Conservation (phyloP, 2,888 invertebrate species). For the Gerris lacustris region DNA sequence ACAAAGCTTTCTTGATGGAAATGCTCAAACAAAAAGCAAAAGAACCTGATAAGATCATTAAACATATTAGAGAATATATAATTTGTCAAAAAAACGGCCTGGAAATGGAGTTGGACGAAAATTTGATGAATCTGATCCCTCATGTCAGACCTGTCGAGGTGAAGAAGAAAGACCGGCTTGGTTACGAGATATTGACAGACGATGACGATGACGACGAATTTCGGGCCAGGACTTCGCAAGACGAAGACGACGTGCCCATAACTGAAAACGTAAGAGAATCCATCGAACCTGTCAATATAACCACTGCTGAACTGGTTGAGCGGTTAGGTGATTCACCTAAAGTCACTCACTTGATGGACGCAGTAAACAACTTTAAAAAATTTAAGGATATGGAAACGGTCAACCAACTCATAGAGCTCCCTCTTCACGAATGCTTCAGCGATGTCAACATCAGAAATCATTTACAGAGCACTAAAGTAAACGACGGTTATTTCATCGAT, state of each 20-base stretch:
- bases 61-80: conserved; percentile 1
- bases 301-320: neutral
- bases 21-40: neutral
- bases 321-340: neutral
- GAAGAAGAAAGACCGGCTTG: conserved; percentile 6
- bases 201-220: neutral
- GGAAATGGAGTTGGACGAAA: neutral
- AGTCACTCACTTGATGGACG: neutral
- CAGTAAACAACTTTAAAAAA: neutral
- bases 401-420: neutral
- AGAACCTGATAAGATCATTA: neutral
- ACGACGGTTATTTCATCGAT: conserved; percentile 5
- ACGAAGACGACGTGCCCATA: neutral
- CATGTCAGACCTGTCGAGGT: neutral
- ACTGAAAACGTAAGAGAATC: neutral
- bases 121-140: conserved; percentile 4
- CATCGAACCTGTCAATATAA: neutral
- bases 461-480: conserved; percentile 1
- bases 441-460: neutral
- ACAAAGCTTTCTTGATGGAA: neutral
- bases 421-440: neutral
- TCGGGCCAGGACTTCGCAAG: too few species aligned
- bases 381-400: conserved; percentile 1
- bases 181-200: neutral
- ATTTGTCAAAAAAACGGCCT: neutral